Base-by-base conservation (phyloP, 1,140 invertebrate genomes). In the Brachionus angularis region DNA sequence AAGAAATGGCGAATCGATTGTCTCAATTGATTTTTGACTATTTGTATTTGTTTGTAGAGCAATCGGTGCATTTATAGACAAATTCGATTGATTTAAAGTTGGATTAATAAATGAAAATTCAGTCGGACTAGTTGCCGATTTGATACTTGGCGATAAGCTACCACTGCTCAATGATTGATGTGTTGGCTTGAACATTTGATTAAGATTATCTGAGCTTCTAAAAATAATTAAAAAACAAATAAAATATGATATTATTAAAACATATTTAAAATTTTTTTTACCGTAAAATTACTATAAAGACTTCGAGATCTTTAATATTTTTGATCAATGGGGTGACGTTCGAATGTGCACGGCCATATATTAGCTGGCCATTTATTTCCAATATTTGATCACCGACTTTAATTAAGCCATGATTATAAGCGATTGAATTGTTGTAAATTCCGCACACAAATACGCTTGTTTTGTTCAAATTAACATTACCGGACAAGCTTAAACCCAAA, bases 361-460 rank as follows among this genome's bases (percentile, higher is more conserved):
- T 82, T 10, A 95, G 90, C 49, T 89, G 86, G 12, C 93, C 93
- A 83, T 98, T 98, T 77, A 93, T 91, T 85, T 97, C 93, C 10
- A 97, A 83, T 73, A 98, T 89, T 81, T 98, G 93, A 79, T 99
- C 96, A 0, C 94, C 95, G 29, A 96, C 87, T 76, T 87, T 84
- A 2, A 99, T 85, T 5, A 87, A 84, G 3, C 88, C 88, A 29
- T 88, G 86, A 72, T 86, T 87, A 67, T 81, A 86, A 34, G 91
- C 89, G 0, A 87, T 83, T 21, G 93, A 93, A 1, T 88, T 88
- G 0, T 93, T 91, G 82, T 96, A 89, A 16, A 99, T 85, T 5
- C 93, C 95, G 75, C 92, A 94, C 33, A 98, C 87, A 82, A 96
- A 96, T 44, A 95, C 92, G 21, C 90, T 91, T 92, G 97, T 97